Conservation (phyloP, 2,113 vertebrate genomes). For the Esox niger region DNA sequence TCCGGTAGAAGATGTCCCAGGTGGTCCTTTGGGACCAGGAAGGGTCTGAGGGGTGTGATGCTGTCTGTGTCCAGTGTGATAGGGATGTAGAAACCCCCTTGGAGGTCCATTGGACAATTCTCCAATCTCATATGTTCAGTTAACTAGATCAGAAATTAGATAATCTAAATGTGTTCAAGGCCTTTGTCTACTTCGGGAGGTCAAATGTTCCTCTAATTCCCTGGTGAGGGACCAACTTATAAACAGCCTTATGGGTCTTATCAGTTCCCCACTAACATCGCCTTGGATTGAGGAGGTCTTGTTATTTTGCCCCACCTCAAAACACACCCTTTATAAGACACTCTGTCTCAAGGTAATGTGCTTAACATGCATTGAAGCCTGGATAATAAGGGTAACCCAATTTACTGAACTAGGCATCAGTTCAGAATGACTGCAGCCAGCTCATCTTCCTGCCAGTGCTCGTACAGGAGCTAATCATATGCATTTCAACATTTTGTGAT, state of each 20-base stretch:
- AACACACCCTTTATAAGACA: too few species aligned
- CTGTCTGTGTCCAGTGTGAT: conserved; percentile 67
- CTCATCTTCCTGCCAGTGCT: too few species aligned
- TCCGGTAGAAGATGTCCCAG: conserved; percentile 65
- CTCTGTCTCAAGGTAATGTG: too few species aligned
- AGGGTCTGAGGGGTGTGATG: conserved; percentile 69
- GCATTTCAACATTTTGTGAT: too few species aligned
- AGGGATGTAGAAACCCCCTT: conserved; percentile 75
- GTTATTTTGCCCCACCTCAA: conserved; percentile 31
- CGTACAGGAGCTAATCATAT: too few species aligned
- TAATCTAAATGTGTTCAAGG: not conserved
- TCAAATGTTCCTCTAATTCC: not conserved
- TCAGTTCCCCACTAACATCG: conserved; percentile 45
- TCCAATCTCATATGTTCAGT: conserved; percentile 57
- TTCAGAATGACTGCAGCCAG: too few species aligned
- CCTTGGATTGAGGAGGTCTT: conserved; percentile 45
- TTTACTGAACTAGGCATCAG: too few species aligned
- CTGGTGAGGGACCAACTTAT: conserved; percentile 37
- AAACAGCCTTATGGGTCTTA: conserved; percentile 46
- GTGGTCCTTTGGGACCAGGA: conserved; percentile 78
- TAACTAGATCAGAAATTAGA: not conserved
- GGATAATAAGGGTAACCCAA: too few species aligned
- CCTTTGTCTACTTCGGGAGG: not conserved
- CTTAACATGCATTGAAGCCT: too few species aligned
- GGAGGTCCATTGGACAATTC: conserved; percentile 48